Conservation (phyloP, 2,113 vertebrate species). For the Myiozetetes cayanensis region DNA sequence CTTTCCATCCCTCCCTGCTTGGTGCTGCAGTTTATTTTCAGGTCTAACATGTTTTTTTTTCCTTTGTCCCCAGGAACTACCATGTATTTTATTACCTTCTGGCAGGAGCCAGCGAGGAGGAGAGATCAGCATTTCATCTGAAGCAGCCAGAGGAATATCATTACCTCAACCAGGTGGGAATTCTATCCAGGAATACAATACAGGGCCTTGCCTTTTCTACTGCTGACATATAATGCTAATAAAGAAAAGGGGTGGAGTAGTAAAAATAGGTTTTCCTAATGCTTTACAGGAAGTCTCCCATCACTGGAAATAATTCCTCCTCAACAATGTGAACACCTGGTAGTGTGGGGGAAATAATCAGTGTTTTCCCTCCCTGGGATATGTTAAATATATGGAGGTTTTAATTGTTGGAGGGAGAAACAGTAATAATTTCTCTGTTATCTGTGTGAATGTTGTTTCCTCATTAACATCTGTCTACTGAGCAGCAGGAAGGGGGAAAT, state of each 20-base stretch:
- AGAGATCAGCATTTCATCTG: conserved; percentile 91
- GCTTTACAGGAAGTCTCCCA: background rate
- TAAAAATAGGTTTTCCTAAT: background rate
- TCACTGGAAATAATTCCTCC: background rate
- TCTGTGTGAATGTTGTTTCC: conserved; percentile 18
- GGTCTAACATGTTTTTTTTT: background rate
- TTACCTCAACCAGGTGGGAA: conserved; percentile 95
- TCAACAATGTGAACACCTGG: background rate
- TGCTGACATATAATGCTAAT: background rate
- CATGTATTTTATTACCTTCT: conserved; percentile 99
- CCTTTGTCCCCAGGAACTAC: conserved; percentile 87
- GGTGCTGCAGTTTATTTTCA: background rate
- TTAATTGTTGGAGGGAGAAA: background rate
- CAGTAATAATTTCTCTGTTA: background rate
- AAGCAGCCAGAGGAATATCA: conserved; percentile 95
- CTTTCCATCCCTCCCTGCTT: background rate
- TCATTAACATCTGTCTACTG: conserved; percentile 18
- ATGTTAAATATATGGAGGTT: background rate
- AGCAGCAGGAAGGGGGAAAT: background rate
- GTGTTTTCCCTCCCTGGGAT: background rate
- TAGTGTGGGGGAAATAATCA: background rate
- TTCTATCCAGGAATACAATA: background rate
- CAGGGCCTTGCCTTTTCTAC: background rate
- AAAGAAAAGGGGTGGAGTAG: background rate
- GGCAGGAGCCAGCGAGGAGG: conserved; percentile 94